A percentile compares a stretch with the other conserved stretches of the same genome.
Evolutionary conservation across 2,113 vertebrate species (phyloP).

Genomic region (Lasiurus borealis): DNA sequence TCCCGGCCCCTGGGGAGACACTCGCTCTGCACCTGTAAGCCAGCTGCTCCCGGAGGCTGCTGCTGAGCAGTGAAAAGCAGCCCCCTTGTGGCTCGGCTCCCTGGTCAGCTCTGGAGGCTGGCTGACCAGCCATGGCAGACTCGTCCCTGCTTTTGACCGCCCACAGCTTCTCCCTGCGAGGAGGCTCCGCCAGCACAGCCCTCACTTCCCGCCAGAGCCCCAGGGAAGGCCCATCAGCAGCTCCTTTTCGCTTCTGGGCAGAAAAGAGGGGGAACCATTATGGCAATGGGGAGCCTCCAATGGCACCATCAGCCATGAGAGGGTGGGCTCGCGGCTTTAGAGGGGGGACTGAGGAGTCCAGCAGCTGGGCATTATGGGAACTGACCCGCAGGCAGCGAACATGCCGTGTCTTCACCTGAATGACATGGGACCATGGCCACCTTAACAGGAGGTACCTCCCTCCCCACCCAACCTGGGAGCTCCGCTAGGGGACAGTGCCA

Average conservation of each 20-base stretch:
- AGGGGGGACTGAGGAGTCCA: neutral
- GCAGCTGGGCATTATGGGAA: neutral
- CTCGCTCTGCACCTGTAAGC: neutral
- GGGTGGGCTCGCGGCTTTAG: neutral
- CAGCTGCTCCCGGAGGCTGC: neutral
- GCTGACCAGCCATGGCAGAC: neutral
- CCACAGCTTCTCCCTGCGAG: neutral
- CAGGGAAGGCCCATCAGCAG: neutral
- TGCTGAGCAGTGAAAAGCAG: conserved; percentile 52
- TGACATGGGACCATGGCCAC: neutral
- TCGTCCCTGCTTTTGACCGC: neutral
- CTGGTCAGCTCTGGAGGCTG: neutral
- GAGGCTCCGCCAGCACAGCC: neutral
- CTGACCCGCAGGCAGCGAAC: neutral
- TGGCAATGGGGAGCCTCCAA: neutral
- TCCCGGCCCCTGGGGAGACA: neutral
- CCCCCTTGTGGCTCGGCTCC: neutral
- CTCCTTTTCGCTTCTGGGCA: neutral
- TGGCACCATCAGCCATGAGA: neutral
- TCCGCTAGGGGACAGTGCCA: neutral
- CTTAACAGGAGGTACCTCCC: neutral
- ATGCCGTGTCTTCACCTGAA: neutral
- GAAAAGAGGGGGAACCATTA: neutral
- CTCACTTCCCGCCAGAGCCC: neutral
- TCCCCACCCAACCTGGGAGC: neutral